Conservation (phyloP, 2,113 vertebrate species). For the Triplophysa siluroides region DNA sequence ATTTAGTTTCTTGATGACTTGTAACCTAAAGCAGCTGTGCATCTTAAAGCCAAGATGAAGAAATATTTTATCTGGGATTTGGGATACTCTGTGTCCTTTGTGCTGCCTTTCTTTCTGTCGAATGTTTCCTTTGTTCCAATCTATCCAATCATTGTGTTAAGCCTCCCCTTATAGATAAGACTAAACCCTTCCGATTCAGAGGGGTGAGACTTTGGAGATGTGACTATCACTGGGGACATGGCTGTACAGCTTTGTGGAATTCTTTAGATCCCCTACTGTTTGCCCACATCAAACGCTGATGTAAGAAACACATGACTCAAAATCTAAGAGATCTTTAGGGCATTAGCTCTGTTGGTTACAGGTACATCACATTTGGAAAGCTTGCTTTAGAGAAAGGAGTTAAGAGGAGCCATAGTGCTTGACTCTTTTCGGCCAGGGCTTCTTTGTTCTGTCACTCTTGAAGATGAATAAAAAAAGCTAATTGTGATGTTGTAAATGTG, state of each 20-base stretch:
- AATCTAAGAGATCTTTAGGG: conserved; percentile 1
- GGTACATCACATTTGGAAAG: not conserved
- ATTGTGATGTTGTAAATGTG: conserved; percentile 21
- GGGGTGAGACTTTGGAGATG: conserved; percentile 35
- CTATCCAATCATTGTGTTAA: conserved; percentile 41
- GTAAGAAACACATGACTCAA: conserved; percentile 17
- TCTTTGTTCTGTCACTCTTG: conserved; percentile 7
- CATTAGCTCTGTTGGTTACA: not conserved
- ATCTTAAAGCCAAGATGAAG: conserved; percentile 44
- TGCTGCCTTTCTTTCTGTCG: conserved; percentile 25
- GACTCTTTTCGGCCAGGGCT: not conserved
- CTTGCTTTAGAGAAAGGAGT: not conserved
- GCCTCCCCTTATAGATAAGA: conserved; percentile 48
- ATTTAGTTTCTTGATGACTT: not conserved
- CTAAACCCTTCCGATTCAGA: conserved; percentile 36
- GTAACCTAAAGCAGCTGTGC: conserved; percentile 41
- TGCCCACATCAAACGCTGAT: conserved; percentile 30
- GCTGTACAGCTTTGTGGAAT: conserved; percentile 42
- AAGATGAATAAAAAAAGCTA: conserved; percentile 1
- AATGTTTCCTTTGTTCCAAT: conserved; percentile 50
- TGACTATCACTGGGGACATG: conserved; percentile 18
- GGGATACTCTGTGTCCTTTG: conserved; percentile 10
- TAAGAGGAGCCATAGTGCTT: not conserved
- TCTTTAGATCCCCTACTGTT: conserved; percentile 21
- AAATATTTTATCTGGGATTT: conserved; percentile 48